Base-by-base conservation (phyloP, 2,113 vertebrate species). In the Hepsetus odoe region DNA sequence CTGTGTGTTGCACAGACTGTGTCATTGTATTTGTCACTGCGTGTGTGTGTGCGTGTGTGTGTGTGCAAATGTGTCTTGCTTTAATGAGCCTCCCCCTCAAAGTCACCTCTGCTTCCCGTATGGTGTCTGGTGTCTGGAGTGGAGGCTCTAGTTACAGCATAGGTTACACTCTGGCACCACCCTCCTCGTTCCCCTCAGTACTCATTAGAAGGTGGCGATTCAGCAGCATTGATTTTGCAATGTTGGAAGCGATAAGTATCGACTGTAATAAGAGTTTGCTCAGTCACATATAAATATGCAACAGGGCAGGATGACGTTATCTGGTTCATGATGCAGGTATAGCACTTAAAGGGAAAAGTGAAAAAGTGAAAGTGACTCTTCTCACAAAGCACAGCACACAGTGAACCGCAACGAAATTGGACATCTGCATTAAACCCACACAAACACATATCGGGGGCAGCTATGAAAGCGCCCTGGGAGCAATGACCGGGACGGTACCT, bases 71-170 rank as follows among this genome's bases (percentile, higher is more conserved):
- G 46, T 79, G n/a, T 46, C 61, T 38, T 72, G 55, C 67, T 74
- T 24, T 66, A 69, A 73, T 42, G 22, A 72, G 42, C 22, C 55
- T 65, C 33, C 59, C 33, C 32, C 32, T 58, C 69, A 72, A 83
- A 83, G 77, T 80, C 62, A 83, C 78, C 74, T 64, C 71, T 75
- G 72, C 64, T 77, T 74, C 61, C 69, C 44, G 40, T 80, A 56
- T 78, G 68, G 68, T 22, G 32, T 62, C 67, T 70, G 58, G 67
- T 30, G 51, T 1, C 11, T 40, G 61, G n/a, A 26, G 40, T 13
- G 22, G 65, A 74, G 53, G 66, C 32, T 80, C 55, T 20, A 49
- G 53, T 68, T 80, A 55, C 18, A 35, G 18, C 49, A 22, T 12
- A 35, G 46, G 20, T 65, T 53, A 30, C 46, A 20, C 26, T 55